Evolutionary conservation across 2,888 invertebrate species (phyloP).

Genomic region (Tenthredo amoena): DNA sequence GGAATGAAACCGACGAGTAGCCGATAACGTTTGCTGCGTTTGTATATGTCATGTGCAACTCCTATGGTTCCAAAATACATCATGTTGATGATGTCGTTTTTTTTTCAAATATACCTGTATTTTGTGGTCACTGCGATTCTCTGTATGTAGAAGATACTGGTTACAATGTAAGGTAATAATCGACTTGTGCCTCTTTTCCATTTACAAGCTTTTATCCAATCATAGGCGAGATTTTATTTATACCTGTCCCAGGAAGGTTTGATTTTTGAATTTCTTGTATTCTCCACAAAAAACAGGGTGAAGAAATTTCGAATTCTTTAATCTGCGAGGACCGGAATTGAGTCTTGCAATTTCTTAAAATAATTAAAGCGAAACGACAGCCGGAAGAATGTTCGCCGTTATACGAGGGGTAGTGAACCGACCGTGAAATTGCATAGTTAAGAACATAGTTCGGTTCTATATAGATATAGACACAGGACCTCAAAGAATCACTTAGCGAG

Average conservation of each 20-base stretch:
- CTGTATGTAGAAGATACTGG: too few relatives aligned
- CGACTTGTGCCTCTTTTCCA: too few relatives aligned
- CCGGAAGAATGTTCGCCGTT: slow-evolving; percentile 3
- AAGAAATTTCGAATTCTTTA: not conserved
- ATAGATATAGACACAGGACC: slow-evolving; percentile 18
- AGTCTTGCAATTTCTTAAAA: slow-evolving; percentile 28
- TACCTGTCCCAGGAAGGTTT: not conserved
- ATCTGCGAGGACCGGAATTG: not conserved
- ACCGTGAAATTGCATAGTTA: slow-evolving; percentile 46
- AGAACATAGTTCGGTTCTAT: slow-evolving; percentile 30
- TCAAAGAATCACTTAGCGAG: slow-evolving; percentile 45
- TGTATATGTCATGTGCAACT: not conserved
- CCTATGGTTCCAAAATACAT: not conserved
- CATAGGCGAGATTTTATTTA: not conserved
- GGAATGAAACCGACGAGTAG: not conserved
- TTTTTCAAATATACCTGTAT: too few relatives aligned
- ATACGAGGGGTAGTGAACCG: slow-evolving; percentile 27
- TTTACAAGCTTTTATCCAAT: not conserved
- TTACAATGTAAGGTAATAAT: too few relatives aligned
- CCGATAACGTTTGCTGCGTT: not conserved
- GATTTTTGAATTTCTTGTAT: not conserved
- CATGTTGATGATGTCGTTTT: too few relatives aligned
- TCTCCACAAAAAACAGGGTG: not conserved
- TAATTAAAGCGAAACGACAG: slow-evolving; percentile 18
- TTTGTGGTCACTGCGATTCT: too few relatives aligned